Evolutionary conservation across 2,888 invertebrate genomes (phyloP).

Genomic region (Lasioglossum lativentre): DNA sequence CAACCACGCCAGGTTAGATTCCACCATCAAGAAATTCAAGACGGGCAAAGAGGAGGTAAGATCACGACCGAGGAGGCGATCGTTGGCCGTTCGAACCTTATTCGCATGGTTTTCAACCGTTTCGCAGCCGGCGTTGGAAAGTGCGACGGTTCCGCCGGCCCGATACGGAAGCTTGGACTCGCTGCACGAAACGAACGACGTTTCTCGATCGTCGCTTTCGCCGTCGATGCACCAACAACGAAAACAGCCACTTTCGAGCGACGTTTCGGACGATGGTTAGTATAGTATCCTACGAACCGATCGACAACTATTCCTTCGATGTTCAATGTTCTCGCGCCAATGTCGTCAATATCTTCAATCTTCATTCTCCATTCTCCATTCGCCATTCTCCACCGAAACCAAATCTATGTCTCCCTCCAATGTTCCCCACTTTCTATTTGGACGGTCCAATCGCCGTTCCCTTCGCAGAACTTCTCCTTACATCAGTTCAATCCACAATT

Average conservation of each 20-base stretch:
- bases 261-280: conserved; percentile 85
- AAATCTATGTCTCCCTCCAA: not conserved
- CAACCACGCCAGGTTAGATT: conserved; percentile 77
- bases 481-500: not conserved
- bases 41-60: conserved; percentile 81
- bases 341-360: not conserved
- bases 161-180: conserved; percentile 87
- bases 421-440: not conserved
- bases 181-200: conserved; percentile 84
- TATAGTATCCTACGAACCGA: conserved; percentile 56
- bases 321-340: conserved; percentile 2
- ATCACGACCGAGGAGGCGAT: not conserved
- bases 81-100: conserved; percentile 42
- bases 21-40: conserved; percentile 84
- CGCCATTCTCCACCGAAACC: not conserved
- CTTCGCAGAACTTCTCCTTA: not conserved
- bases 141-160: conserved; percentile 74
- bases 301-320: not conserved
- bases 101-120: not conserved
- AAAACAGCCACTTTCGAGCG: conserved; percentile 77
- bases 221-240: conserved; percentile 81
- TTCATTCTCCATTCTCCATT: not conserved
- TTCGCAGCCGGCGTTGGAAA: conserved; percentile 74
- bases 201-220: conserved; percentile 75
- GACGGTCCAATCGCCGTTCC: not conserved